Percentiles rank a stretch among this genome's conserved stretches.
Conservation (phyloP, 2,888 invertebrate species). For the Melanophora roralis region DNA sequence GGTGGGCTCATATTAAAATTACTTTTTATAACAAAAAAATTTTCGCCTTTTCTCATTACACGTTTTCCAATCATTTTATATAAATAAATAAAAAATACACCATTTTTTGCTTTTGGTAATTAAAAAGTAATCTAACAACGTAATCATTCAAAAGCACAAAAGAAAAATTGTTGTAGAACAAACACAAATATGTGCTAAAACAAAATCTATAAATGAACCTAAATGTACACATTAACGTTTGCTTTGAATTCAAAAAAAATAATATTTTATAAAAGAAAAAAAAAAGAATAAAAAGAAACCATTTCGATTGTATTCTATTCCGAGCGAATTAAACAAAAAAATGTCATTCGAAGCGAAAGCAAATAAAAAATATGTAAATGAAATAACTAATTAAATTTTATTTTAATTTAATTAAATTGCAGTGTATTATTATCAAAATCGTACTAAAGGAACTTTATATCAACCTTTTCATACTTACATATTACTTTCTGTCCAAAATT, state of each 20-base stretch:
- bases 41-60: not conserved
- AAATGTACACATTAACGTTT: slow-evolving; percentile 14
- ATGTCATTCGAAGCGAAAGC: not conserved
- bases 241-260: not conserved
- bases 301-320: not conserved
- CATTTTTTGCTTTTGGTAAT: not conserved
- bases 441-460: too few species aligned
- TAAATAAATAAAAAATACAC: too few species aligned
- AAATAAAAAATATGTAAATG: too few species aligned
- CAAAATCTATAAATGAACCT: slow-evolving; percentile 15
- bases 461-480: too few species aligned
- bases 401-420: too few species aligned
- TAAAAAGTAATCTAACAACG: not conserved
- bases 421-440: too few species aligned
- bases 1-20: slow-evolving; percentile 46
- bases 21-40: too few species aligned
- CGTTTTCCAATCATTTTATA: too few species aligned
- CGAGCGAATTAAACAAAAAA: not conserved
- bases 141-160: slow-evolving; percentile 19
- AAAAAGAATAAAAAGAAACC: not conserved
- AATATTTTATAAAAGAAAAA: not conserved
- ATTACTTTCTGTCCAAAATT: too few species aligned
- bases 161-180: not conserved
- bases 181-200: slow-evolving; percentile 31
- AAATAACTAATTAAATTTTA: too few species aligned